Evolutionary conservation across 2,113 vertebrate species (phyloP), one percentile per base, ranked within the genome.

Genomic region (Megaceryle maxima): DNA sequence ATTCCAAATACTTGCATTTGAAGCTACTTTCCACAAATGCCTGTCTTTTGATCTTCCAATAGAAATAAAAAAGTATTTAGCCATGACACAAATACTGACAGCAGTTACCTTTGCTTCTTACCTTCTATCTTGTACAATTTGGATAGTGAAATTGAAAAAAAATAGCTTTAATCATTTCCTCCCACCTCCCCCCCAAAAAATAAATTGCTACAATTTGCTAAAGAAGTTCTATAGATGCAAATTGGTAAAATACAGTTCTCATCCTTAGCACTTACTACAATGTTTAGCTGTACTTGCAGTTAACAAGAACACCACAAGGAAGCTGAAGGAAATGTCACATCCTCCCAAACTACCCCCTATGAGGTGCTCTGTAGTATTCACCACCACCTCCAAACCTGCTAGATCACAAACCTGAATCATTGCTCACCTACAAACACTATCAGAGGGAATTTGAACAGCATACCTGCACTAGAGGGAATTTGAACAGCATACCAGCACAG

Each of bases 271-370:
- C 5, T 73, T n/a, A 37, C 16, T 39, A 7, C 11, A 69, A 77
- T 1, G 6, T 33, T 90, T 20, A 84, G 46, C 48, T 48, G 39
- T 39, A 55, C 33, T 70, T 73, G 44, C 41, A 75, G 39, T 37
- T 35, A 70, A 79, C 10, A 35, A 46, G 29, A 85, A 60, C 1
- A 1, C 33, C 1, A 1, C 33, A 16, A 46, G 16, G 26, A 83
- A 79, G 37, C 26, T 50, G 56, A 81, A 81, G 29, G 43, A 78
- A 87, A 50, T 5, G 20, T 21, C 69, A 48, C 33, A 29, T 12
- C 37, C 13, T 69, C 37, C n/a, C 70, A 81, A 22, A 1, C 44
- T 13, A 35, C 10, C 11, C 62, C 17, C 2, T 11, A 44, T 0
- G 1, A 72, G 53, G 48, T 72, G 51, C 39, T 62, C 62, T 62